Base-by-base conservation (phyloP, 2,113 vertebrate genomes). In the Aplodontia rufa region DNA sequence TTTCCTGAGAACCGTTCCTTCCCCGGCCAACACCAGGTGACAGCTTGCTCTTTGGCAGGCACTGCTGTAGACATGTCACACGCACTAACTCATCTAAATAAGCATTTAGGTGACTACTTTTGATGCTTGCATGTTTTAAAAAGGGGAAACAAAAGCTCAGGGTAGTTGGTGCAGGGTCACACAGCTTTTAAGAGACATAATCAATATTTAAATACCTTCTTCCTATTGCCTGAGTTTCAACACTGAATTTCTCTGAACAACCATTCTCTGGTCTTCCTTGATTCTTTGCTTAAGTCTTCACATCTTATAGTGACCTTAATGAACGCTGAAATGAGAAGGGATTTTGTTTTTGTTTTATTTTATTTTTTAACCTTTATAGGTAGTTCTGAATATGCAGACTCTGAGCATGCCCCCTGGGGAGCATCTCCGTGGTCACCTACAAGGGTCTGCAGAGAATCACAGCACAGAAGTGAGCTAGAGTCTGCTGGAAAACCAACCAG, bases 61-160 rank as follows among this genome's bases (percentile, higher is more conserved):
- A 40, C 37, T 3, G 30, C 42, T 19, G 10, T 37, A 74, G 79
- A 30, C 45, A 82, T 26, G 68, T 24, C 53, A 42, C 62, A 13
- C 8, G 49, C 81, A 71, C 78, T 78, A 45, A 68, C 24, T 89
- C 86, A 93, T 40, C 68, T 64, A 90, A 96, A 69, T 49, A 79
- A 30, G 5, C 1, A 16, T 37, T 30, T 69, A 28, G n/a, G 9
- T 51, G 37, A 75, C 4, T 20, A 14, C 11, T 69, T 66, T 30
- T 40, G 19, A 32, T 2, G 16, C 71, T 42, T 64, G 42, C 19
- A 10, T 32, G 6, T 75, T 95, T 90, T 49, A 90, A 24, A 82
- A 68, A 42, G 42, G 62, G 30, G 72, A 92, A 97, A 87, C 40
- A 93, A 62, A 91, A 87, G 35, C 16, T 16, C 26, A 76, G 40